These are phyloP conservation scores for Corythaeola cristata DNA, from an alignment of 2,113 vertebrate genomes.

Conservation along the genomic window DNA sequence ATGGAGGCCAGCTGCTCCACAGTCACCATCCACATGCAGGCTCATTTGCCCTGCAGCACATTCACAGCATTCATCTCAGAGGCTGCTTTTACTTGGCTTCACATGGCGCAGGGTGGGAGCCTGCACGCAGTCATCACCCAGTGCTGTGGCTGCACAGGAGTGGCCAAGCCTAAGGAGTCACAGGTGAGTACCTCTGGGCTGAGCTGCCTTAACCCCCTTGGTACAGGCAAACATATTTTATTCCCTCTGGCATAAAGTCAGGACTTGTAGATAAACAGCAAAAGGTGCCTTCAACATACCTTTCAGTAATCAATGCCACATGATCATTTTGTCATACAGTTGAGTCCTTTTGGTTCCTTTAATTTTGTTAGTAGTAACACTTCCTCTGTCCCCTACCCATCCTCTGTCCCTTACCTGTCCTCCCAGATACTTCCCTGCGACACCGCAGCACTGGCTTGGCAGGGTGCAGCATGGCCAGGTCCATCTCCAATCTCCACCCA, in stretches of 20 bases:
- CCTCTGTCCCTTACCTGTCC: background rate
- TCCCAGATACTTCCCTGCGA: background rate
- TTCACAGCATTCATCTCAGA: background rate
- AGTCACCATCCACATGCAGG: background rate
- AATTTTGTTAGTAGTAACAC: background rate
- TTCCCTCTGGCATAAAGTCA: background rate
- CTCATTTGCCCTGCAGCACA: background rate
- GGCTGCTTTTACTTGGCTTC: background rate
- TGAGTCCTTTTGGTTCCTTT: background rate
- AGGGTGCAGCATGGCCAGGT: background rate
- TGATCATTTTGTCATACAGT: background rate
- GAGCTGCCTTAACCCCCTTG: background rate
- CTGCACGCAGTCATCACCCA: fast-evolving
- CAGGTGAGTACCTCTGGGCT: background rate
- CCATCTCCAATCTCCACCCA: background rate
- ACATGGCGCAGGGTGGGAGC: background rate
- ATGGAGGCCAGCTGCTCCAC: background rate
- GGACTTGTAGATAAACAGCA: background rate
- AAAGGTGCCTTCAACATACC: background rate
- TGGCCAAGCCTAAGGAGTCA: background rate
- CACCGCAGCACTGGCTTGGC: background rate
- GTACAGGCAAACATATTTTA: background rate
- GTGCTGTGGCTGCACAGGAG: background rate
- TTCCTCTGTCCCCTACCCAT: background rate
- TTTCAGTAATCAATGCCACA: background rate